A percentile compares a stretch with the other conserved stretches of the same genome.
These are phyloP conservation scores for Sthenelais limicola DNA, from an alignment of 2,888 invertebrate species.

Conservation along the genomic window DNA sequence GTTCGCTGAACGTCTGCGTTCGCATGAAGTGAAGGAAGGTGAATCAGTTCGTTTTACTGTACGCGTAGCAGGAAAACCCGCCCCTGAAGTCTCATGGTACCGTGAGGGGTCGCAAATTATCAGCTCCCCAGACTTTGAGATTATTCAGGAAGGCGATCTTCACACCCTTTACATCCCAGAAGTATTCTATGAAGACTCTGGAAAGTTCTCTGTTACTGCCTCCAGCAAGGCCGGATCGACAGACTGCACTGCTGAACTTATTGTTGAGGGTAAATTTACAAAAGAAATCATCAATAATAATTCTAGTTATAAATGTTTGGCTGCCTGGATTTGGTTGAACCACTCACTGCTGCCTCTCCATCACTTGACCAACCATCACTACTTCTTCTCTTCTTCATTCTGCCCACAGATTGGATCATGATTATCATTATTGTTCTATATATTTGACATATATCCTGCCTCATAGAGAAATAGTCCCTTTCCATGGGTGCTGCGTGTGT, in stretches of 20 bases:
- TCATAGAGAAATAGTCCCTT: too few relatives aligned
- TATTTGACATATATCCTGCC: too few relatives aligned
- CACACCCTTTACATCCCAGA: slow-evolving; percentile 81
- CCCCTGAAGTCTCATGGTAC: slow-evolving; percentile 70
- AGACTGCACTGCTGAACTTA: slow-evolving; percentile 85
- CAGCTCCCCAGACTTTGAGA: slow-evolving; percentile 70
- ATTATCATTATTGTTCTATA: too few relatives aligned
- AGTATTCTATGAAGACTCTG: slow-evolving; percentile 73
- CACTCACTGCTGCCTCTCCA: too few relatives aligned
- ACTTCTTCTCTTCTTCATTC: too few relatives aligned
- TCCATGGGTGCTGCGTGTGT: too few relatives aligned
- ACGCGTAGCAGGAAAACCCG: slow-evolving; percentile 66
- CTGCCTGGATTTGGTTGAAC: too few relatives aligned
- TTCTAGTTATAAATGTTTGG: too few relatives aligned
- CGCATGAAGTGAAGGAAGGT: slow-evolving; percentile 76
- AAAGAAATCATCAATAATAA: too few relatives aligned
- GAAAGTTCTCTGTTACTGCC: slow-evolving; percentile 70
- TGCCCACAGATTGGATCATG: too few relatives aligned
- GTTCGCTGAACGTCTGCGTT: slow-evolving; percentile 85
- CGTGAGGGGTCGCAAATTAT: slow-evolving; percentile 72
- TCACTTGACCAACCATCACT: too few relatives aligned
- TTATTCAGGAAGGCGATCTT: slow-evolving; percentile 77
- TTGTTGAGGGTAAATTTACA: slow-evolving; percentile 75
- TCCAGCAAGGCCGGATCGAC: slow-evolving; percentile 70
- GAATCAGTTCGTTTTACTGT: slow-evolving; percentile 67